These are phyloP conservation scores for Anguilla obscura DNA, from an alignment of 2,797 vertebrate genomes.

Conservation along the genomic window DNA sequence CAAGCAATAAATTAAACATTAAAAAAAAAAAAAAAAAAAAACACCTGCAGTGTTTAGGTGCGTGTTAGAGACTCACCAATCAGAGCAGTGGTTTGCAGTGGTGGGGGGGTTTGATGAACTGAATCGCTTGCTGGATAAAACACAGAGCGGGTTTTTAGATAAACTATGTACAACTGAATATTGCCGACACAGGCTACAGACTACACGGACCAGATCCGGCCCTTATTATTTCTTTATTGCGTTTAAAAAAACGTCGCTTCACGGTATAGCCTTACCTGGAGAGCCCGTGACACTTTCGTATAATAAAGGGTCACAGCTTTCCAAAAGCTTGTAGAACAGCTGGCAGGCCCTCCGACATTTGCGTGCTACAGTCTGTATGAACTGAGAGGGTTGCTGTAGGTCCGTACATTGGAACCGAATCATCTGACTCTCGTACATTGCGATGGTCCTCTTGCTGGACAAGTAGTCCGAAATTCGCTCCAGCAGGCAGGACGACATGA, in stretches of 20 bases:
- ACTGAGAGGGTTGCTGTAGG: constrained; percentile 46
- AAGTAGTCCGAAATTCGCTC: constrained; percentile 44
- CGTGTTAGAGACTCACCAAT: background rate
- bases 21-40: background rate
- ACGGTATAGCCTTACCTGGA: constrained; percentile 49
- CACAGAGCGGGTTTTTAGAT: background rate
- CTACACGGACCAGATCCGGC: background rate
- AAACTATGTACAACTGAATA: no score
- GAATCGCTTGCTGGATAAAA: background rate
- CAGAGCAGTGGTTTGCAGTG: background rate
- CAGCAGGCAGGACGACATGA: constrained; percentile 45
- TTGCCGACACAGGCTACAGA: background rate
- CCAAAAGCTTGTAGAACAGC: constrained; percentile 58
- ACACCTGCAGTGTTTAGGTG: background rate
- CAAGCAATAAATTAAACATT: background rate
- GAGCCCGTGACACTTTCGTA: constrained; percentile 41
- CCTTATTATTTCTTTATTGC: background rate
- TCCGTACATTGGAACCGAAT: constrained; percentile 46
- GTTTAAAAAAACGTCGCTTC: background rate
- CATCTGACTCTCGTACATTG: constrained; percentile 47
- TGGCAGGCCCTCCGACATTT: constrained; percentile 56
- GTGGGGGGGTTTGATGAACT: background rate
- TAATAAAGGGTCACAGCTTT: constrained; percentile 34
- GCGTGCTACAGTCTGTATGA: constrained; percentile 50
- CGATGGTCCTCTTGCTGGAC: constrained; percentile 41